Evolutionary conservation across 2,113 vertebrate species (phyloP).

Genomic region (Seriola rivoliana): DNA sequence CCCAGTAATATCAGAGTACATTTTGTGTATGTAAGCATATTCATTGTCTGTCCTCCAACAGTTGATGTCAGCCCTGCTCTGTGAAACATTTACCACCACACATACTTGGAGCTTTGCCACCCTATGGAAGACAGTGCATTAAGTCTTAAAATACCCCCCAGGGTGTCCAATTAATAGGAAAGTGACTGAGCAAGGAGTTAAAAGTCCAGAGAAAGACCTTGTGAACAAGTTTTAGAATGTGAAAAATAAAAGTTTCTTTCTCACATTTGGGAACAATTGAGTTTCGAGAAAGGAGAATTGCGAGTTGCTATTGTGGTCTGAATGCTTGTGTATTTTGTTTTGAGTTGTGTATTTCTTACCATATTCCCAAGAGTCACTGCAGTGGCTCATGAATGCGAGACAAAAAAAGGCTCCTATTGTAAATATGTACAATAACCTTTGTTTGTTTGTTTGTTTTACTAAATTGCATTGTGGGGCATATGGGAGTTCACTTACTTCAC

Average conservation of each 20-base stretch:
- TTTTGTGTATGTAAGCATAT: constrained; percentile 52
- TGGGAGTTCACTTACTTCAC: constrained; percentile 47
- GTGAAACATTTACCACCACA: constrained; percentile 45
- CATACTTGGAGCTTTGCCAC: constrained; percentile 49
- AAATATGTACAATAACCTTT: constrained; percentile 82
- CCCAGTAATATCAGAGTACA: constrained; percentile 28
- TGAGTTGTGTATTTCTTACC: constrained; percentile 57
- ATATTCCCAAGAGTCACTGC: constrained; percentile 61
- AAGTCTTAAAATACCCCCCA: constrained; percentile 20
- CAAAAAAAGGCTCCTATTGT: constrained; percentile 71
- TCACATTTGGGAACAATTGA: constrained; percentile 64
- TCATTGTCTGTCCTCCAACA: constrained; percentile 39
- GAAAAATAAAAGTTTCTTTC: constrained; percentile 36
- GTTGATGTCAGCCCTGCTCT: constrained; percentile 43
- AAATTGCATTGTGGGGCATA: constrained; percentile 43
- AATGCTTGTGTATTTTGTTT: constrained; percentile 54
- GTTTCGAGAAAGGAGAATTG: constrained; percentile 52
- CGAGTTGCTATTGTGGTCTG: constrained; percentile 52
- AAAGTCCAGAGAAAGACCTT: constrained; percentile 1
- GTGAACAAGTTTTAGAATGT: constrained; percentile 33
- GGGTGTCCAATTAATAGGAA: constrained; percentile 24
- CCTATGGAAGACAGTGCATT: constrained; percentile 41
- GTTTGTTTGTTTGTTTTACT: constrained; percentile 55
- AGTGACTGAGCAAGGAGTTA: constrained; percentile 28
- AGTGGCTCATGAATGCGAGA: constrained; percentile 58